phyloP scores from a whole-genome alignment of 2,797 vertebrate genomes.

The Xenentodon cancila region DNA sequence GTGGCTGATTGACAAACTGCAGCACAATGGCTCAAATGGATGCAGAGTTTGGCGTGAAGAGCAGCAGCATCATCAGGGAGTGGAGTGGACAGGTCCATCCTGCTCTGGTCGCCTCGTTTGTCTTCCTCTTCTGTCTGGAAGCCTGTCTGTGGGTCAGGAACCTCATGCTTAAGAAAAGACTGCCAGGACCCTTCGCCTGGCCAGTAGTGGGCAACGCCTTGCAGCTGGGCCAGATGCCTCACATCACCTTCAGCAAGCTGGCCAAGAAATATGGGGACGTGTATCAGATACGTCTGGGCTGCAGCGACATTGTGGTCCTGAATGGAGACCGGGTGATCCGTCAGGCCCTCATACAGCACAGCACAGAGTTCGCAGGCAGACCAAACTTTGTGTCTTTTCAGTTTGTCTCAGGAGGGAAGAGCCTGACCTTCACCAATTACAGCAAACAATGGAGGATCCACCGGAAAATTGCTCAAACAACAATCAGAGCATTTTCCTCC shows the following conservation, averaged over 20 bases:
- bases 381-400: constrained; percentile 86
- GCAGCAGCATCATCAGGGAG: constrained; percentile 73
- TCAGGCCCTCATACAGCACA: constrained; percentile 83
- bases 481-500: constrained; percentile 83
- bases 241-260: constrained; percentile 82
- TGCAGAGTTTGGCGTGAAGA: constrained; percentile 64
- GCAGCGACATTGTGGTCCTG: constrained; percentile 83
- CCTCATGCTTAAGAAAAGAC: constrained; percentile 66
- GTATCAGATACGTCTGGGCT: constrained; percentile 86
- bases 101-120: constrained; percentile 78
- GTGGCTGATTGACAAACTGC: constrained; percentile 3
- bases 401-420: constrained; percentile 79
- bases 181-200: constrained; percentile 88
- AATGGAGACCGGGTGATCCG: constrained; percentile 80
- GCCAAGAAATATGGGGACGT: constrained; percentile 86
- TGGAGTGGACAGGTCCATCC: constrained; percentile 83
- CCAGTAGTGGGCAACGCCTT: constrained; percentile 88
- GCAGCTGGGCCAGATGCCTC: constrained; percentile 89
- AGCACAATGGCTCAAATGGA: constrained; percentile 65
- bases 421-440: constrained; percentile 82
- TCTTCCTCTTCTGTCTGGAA: constrained; percentile 84
- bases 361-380: constrained; percentile 85
- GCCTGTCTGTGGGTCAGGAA: constrained; percentile 77
- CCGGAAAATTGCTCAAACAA: constrained; percentile 82
- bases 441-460: constrained; percentile 83